Percentiles rank a stretch among this genome's conserved stretches.
Conservation (phyloP, 92 coral and sea anemone species). For the Metridium senile region DNA sequence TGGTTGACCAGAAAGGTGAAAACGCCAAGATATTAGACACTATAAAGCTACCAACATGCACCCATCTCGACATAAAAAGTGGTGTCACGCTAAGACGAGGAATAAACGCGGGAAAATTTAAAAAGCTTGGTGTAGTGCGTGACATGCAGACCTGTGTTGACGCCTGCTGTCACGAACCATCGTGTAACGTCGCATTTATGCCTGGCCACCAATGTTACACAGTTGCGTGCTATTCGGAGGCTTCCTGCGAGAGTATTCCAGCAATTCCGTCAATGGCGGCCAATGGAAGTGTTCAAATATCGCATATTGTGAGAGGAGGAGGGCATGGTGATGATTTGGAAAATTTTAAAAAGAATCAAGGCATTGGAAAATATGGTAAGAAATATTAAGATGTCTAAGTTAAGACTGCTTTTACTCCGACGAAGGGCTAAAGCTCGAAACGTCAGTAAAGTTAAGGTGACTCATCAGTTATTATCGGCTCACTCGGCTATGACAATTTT, state of each 20-base stretch:
- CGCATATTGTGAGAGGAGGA: constrained; percentile 98
- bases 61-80: constrained; percentile 87
- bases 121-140: constrained; percentile 89
- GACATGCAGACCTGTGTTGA: constrained; percentile 99
- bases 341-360: constrained; percentile 90
- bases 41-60: constrained; percentile 95
- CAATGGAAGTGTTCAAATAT: constrained; percentile 86
- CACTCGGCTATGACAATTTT: too few relatives aligned
- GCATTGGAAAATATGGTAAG: constrained; percentile 91
- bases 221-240: constrained; percentile 72
- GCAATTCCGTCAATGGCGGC: constrained; percentile 81
- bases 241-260: constrained; percentile 90
- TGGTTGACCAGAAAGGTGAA: constrained; percentile 91
- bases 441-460: too few relatives aligned
- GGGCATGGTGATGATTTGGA: constrained; percentile 94
- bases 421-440: too few relatives aligned
- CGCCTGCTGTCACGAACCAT: constrained; percentile 93
- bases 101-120: constrained; percentile 93
- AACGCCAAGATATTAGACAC: constrained; percentile 97
- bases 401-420: too few relatives aligned
- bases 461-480: too few relatives aligned
- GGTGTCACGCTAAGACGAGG: constrained; percentile 96
- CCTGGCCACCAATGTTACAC: constrained; percentile 90
- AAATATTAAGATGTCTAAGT: neutral
- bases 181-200: constrained; percentile 98